Conservation (phyloP, 2,797 vertebrate genomes). For the Numenius phaeopus region DNA sequence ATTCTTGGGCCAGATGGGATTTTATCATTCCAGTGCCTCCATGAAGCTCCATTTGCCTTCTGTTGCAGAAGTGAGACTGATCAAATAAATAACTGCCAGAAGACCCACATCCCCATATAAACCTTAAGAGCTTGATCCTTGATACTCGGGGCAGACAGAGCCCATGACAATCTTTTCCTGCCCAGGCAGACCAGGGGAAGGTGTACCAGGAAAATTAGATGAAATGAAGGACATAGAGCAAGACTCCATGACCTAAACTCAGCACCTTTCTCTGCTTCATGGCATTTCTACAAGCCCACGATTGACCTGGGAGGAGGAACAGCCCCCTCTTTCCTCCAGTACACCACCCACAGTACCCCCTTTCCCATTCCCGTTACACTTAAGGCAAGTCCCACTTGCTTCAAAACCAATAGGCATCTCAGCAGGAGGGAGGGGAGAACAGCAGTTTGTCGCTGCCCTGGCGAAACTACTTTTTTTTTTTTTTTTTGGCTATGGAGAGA, state of each 20-base stretch:
- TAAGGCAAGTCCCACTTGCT: neutral
- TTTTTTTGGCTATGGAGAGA: neutral
- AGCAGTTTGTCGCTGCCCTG: accelerated
- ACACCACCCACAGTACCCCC: accelerated
- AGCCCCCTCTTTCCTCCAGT: neutral
- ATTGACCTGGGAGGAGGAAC: neutral
- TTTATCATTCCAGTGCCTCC: neutral
- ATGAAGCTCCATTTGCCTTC: neutral
- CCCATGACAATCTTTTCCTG: neutral
- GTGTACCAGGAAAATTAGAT: neutral
- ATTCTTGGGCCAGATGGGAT: neutral
- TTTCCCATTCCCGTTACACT: neutral
- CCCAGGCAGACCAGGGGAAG: neutral
- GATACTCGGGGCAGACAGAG: neutral
- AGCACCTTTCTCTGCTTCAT: neutral
- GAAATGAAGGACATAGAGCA: neutral
- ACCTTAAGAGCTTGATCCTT: neutral
- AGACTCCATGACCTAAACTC: neutral
- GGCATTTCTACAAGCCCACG: neutral
- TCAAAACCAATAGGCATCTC: accelerated
- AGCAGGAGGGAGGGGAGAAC: neutral
- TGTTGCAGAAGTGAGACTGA: neutral
- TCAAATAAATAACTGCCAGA: neutral
- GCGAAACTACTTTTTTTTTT: neutral
- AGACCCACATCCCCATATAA: neutral